Evolutionary conservation across 2,113 vertebrate genomes (phyloP).

Genomic region (Scalopus aquaticus): DNA sequence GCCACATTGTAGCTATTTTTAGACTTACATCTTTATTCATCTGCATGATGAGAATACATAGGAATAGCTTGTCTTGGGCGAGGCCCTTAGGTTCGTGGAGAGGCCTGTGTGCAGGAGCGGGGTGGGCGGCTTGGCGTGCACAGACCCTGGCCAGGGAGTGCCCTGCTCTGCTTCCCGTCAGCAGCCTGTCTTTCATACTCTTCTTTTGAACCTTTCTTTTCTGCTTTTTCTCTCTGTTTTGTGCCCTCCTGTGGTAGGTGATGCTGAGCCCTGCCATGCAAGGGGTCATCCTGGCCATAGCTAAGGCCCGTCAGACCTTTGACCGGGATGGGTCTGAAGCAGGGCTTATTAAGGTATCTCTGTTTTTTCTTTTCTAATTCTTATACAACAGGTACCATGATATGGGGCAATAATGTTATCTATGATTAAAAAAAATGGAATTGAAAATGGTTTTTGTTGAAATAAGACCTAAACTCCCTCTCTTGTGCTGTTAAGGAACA

Average conservation of each 20-base stretch:
- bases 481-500: background rate
- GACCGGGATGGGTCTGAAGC: slow-evolving; percentile 97
- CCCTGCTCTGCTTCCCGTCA: background rate
- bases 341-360: slow-evolving; percentile 95
- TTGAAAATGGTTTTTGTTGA: background rate
- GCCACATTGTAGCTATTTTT: background rate
- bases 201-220: slow-evolving; percentile 57
- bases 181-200: background rate
- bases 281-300: slow-evolving; percentile 97
- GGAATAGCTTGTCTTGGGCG: background rate
- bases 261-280: slow-evolving; percentile 99
- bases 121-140: background rate
- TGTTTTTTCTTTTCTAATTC: slow-evolving; percentile 52
- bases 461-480: background rate
- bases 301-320: slow-evolving; percentile 95
- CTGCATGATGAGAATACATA: background rate
- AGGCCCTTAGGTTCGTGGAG: background rate
- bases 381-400: background rate
- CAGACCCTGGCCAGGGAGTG: accelerated
- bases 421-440: background rate
- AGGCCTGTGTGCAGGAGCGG: background rate
- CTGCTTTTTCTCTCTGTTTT: slow-evolving; percentile 72
- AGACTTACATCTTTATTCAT: background rate
- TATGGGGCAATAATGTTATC: background rate
- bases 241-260: slow-evolving; percentile 88